phyloP scores from a whole-genome alignment of 2,888 invertebrate species.

The Drosophila rellima region DNA sequence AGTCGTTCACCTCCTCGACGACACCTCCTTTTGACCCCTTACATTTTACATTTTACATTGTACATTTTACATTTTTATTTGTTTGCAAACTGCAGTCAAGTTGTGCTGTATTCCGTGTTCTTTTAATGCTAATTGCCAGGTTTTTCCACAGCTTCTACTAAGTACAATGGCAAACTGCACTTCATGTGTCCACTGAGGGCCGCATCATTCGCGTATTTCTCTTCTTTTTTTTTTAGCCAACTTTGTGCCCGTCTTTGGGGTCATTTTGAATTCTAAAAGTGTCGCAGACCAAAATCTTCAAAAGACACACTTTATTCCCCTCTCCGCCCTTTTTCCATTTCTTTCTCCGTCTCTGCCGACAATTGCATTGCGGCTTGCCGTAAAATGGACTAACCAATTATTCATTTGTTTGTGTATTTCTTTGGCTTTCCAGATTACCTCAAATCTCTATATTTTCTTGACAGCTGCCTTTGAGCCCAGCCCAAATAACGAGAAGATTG shows the following conservation, averaged over 20 bases:
- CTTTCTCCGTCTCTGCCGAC: neutral
- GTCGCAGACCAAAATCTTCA: constrained; percentile 45
- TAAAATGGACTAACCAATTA: neutral
- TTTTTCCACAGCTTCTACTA: constrained; percentile 31
- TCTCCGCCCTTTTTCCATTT: neutral
- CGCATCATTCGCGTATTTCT: constrained; percentile 33
- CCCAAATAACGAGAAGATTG: too few relatives aligned
- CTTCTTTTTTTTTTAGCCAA: neutral
- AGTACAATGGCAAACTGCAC: constrained; percentile 16
- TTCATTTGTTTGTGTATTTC: neutral
- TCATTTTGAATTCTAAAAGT: constrained; percentile 74
- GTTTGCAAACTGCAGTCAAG: constrained; percentile 72
- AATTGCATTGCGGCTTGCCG: neutral
- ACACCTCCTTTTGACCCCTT: neutral
- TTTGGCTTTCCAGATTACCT: neutral
- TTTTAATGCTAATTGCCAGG: constrained; percentile 72
- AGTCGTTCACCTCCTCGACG: constrained; percentile 69
- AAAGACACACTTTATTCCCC: constrained; percentile 16
- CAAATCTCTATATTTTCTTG: neutral
- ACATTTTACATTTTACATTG: constrained; percentile 1
- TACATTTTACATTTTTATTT: constrained; percentile 48
- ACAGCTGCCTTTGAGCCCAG: too few relatives aligned
- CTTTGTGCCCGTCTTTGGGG: constrained; percentile 45
- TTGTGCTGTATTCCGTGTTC: constrained; percentile 44
- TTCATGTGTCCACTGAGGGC: constrained; percentile 46